phyloP scores from a whole-genome alignment of 2,113 vertebrate species.

The Lycaon pictus region DNA sequence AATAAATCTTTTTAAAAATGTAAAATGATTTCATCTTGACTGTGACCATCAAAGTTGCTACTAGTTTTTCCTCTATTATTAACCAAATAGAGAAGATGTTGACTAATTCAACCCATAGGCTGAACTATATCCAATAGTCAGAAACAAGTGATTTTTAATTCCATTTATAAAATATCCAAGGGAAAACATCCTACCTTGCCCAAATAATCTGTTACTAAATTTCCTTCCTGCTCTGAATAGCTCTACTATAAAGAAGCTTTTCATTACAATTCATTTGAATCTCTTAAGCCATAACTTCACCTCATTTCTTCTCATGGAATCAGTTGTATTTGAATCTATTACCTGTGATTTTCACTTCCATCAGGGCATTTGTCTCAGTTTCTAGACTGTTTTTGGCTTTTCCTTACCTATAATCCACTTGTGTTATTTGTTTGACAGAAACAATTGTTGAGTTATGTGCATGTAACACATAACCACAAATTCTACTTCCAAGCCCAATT shows the following conservation, averaged over 20 bases:
- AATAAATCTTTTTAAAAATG: too few species aligned
- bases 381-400: neutral
- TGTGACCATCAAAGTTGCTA: constrained; percentile 20
- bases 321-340: neutral
- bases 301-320: neutral
- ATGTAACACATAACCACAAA: neutral
- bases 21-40: neutral
- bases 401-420: neutral
- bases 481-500: neutral
- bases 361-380: neutral
- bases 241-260: constrained; percentile 3
- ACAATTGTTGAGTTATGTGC: neutral
- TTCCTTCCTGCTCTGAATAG: constrained; percentile 6
- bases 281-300: neutral
- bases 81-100: constrained; percentile 33
- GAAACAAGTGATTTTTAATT: constrained; percentile 59
- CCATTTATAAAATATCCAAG: constrained; percentile 64
- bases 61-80: constrained; percentile 20
- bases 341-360: neutral
- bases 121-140: constrained; percentile 53
- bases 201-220: constrained; percentile 56
- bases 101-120: constrained; percentile 8
- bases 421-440: neutral
- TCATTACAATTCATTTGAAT: constrained; percentile 1
- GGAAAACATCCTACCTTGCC: constrained; percentile 41